Base-by-base conservation (phyloP, 2,888 invertebrate species). In the Unio delphinus region DNA sequence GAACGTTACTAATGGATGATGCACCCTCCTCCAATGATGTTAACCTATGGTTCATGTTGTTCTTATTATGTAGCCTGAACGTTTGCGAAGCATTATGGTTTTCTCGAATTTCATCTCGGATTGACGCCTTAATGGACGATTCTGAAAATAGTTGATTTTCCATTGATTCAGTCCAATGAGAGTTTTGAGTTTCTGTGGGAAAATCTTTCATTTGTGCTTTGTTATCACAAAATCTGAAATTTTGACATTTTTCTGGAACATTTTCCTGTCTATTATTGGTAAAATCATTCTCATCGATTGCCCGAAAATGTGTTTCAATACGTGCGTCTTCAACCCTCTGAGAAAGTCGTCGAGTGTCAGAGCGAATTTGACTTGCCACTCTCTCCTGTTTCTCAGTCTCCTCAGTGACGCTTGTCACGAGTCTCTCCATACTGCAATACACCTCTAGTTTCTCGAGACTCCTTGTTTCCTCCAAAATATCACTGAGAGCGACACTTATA, bases 401-500 rank as follows among this genome's bases (percentile, higher is more conserved):
- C 54, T 34, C 45, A 65, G 0, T 60, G 34, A 54, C 4, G 59
- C 65, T 55, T 28, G 60, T 18, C 45, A 15, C 45, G 45, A 45
- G 45, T 45, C 45, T 45, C 45, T 45, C 45, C 45, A 45, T 45
- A 45, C 45, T 45, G 45, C 45, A 15, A 45, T 11, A 15, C 45
- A 45, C 11, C 3, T 45, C 45, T 45, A 45, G 11, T 45, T 15
- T 45, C 45, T 45, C 45, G 45, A 45, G 45, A 45, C 15, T 45
- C 45, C 3, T 45, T 11, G 61, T 55, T 18, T 64, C 69, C 4
- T 55, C 45, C 57, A 64, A 20, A 8, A 60, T 61, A 5, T 58
- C 61, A n/a, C 54, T 60, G 18, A 67, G 30, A 26, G 58, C 55
- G 1, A 58, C 7, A 17, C 67, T 61, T 20, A 70, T 60, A 34